A percentile compares a stretch with the other conserved stretches of the same genome.
Evolutionary conservation across 2,113 vertebrate genomes (phyloP).

Genomic region (Halcyon senegalensis): DNA sequence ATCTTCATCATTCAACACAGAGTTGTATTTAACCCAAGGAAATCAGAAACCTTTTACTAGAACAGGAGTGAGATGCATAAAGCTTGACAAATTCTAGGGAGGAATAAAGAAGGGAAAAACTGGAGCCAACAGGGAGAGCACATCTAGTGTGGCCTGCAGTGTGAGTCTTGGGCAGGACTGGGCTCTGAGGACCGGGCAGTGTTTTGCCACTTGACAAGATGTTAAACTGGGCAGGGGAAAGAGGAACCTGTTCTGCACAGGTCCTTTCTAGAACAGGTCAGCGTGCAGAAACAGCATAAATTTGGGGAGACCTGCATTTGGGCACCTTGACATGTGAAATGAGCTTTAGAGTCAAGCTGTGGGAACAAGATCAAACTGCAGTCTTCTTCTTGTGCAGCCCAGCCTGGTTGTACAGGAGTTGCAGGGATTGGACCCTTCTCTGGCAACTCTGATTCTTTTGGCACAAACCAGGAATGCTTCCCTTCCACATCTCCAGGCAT

Average conservation of each 20-base stretch:
- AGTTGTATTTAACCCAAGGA: neutral
- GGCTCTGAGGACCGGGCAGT: neutral
- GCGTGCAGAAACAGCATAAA: neutral
- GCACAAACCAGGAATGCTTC: rapidly evolving
- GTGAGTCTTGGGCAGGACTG: neutral
- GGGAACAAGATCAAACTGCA: neutral
- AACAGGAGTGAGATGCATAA: neutral
- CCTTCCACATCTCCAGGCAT: neutral
- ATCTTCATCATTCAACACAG: neutral
- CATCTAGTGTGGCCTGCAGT: neutral
- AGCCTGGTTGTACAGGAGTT: neutral
- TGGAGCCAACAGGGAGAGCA: neutral
- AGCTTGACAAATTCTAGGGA: neutral
- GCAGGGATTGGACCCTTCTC: neutral
- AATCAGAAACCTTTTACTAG: neutral
- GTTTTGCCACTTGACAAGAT: neutral
- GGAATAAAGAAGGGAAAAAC: neutral
- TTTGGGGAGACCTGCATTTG: neutral
- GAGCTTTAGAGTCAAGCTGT: neutral
- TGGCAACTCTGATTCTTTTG: neutral
- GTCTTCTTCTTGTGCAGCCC: neutral
- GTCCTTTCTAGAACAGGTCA: neutral
- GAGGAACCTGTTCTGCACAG: neutral
- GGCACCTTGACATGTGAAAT: neutral
- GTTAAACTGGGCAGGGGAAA: neutral